Base-by-base conservation (phyloP, 2,113 vertebrate species). In the Rutilus rutilus region DNA sequence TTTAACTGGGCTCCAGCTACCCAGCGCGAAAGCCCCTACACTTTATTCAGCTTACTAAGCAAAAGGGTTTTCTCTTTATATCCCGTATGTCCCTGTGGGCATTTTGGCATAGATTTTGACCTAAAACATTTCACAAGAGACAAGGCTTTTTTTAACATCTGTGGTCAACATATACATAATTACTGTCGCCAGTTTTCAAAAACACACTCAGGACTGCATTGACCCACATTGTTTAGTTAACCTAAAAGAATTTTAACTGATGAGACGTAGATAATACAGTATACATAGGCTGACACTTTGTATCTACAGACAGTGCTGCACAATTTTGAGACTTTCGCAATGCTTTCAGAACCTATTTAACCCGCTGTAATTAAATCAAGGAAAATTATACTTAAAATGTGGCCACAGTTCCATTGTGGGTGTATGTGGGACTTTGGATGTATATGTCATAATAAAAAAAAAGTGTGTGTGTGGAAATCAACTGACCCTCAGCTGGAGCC, bases 401-500 rank as follows among this genome's bases (percentile, higher is more conserved):
- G 39, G 23, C 60, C n/a, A 27, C 21, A 47, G 39, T 12, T 23
- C 23, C 23, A 62, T 59, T 47, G 78, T 65, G n/a, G 64, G 50
- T 59, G 6, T 62, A 57, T 71, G 64, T 73, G 52, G 42, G 15
- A 52, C 59, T 81, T 33, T 27, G 27, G 17, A 75, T 65, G 69
- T 33, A 65, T 6, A 30, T 64, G 25, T 33, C 64, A 65, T 17
- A 15, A 30, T 30, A 19, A 33, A 67, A 30, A 33, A 47, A 50
- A 52, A 8, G 36, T 36, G n/a, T 78, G 9, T 74, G 75, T 36
- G 14, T 52, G 60, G 36, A 9, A n/a, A 15, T 77, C 6, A 52
- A 86, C 85, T 86, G 87, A 92, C 91, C 88, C 73, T 89, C 85
- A 82, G 82, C 86, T 88, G 88, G 86, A 86, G 84, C 85, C 85